Conservation (phyloP, 30 jellyfish, hydroid and myxozoan species). For the Pelagia noctiluca region DNA sequence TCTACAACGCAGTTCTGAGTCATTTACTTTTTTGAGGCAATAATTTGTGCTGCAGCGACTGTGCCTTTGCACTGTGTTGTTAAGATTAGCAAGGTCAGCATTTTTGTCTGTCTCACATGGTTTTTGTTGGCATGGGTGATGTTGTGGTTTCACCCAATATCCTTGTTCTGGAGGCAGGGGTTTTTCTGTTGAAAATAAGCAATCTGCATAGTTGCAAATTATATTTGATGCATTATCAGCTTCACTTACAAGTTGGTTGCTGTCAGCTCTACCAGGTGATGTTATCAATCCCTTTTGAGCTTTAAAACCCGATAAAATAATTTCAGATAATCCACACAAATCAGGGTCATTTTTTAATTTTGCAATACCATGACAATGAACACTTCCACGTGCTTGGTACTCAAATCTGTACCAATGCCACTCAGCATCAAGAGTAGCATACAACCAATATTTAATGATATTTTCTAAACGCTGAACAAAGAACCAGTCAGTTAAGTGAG, state of each 20-base stretch:
- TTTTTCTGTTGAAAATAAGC: slow-evolving; percentile 10
- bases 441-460: slow-evolving; percentile 47
- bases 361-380: slow-evolving; percentile 66
- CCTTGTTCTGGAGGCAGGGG: slow-evolving; percentile 40
- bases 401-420: slow-evolving; percentile 73
- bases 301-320: slow-evolving; percentile 28
- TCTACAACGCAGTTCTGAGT: slow-evolving; percentile 25
- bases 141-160: slow-evolving; percentile 4
- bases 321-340: slow-evolving; percentile 20
- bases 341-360: slow-evolving; percentile 63
- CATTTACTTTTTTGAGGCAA: slow-evolving; percentile 17
- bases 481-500: slow-evolving; percentile 58
- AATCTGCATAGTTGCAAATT: slow-evolving; percentile 51
- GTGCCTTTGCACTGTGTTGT: slow-evolving; percentile 42
- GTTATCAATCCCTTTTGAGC: background rate
- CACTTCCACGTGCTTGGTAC: slow-evolving; percentile 62
- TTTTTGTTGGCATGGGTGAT: slow-evolving; percentile 23
- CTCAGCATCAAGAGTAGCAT: slow-evolving; percentile 27
- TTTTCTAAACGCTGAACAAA: slow-evolving; percentile 45
- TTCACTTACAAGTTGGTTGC: background rate
- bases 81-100: slow-evolving; percentile 30
- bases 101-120: background rate
- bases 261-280: background rate
- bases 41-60: slow-evolving; percentile 32
- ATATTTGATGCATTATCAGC: slow-evolving; percentile 31